Percentiles rank a stretch among this genome's conserved stretches.
These are phyloP conservation scores for Aleiodes sp. DNA, from an alignment of 1,140 invertebrate species.

Conservation along the genomic window DNA sequence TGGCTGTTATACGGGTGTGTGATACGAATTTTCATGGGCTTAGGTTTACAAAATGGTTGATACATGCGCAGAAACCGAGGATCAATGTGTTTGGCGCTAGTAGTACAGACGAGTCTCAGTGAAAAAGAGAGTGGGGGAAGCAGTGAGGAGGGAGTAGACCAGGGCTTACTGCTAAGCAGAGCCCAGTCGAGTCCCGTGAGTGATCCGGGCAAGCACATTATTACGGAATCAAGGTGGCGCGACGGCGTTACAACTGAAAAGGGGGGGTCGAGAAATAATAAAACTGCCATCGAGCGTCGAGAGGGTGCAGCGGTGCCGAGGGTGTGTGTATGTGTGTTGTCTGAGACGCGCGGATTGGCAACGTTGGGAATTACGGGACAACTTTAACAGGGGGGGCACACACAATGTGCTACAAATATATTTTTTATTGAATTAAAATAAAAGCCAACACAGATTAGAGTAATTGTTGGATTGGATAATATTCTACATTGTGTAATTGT, in stretches of 20 bases:
- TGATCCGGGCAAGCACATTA: constrained; percentile 59
- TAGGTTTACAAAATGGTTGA: constrained; percentile 25
- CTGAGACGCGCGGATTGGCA: constrained; percentile 33
- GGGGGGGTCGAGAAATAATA: constrained; percentile 25
- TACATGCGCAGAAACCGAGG: constrained; percentile 26
- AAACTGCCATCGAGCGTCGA: constrained; percentile 42
- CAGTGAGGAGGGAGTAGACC: constrained; percentile 31
- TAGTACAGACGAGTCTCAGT: constrained; percentile 33
- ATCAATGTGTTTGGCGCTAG: constrained; percentile 37
- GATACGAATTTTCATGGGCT: background rate
- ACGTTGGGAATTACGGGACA: background rate
- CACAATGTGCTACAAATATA: background rate
- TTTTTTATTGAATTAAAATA: background rate
- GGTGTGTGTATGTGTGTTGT: constrained; percentile 38
- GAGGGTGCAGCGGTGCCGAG: constrained; percentile 36
- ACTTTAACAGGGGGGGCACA: background rate
- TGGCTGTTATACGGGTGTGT: background rate
- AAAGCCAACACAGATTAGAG: background rate
- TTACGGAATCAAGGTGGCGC: constrained; percentile 25
- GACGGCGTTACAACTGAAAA: constrained; percentile 13
- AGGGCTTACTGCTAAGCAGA: constrained; percentile 42
- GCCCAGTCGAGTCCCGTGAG: constrained; percentile 63
- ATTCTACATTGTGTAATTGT: too few species aligned
- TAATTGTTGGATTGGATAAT: too few species aligned
- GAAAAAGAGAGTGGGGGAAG: background rate